A percentile compares a stretch with the other conserved stretches of the same genome.
Evolutionary conservation across 1,140 invertebrate genomes (phyloP).

Genomic region (Polypedilum vanderplanki): DNA sequence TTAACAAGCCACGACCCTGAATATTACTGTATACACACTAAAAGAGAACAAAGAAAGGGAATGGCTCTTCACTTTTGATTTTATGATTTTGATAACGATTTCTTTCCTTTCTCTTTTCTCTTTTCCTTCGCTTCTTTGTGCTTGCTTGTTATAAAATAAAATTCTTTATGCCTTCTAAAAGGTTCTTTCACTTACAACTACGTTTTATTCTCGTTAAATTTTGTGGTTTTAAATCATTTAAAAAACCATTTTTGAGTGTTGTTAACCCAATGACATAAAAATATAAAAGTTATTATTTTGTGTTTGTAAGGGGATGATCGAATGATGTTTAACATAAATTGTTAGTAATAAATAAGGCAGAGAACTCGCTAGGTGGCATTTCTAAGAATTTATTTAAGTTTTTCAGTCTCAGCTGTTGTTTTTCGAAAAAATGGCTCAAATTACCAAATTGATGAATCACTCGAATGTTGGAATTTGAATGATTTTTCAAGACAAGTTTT

Average conservation of each 20-base stretch:
- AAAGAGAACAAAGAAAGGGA: slow-evolving; percentile 7
- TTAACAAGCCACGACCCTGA: slow-evolving; percentile 22
- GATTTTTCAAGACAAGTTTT: too few species aligned
- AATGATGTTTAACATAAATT: slow-evolving; percentile 1
- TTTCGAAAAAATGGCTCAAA: neutral
- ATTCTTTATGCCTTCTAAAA: neutral
- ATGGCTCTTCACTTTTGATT: neutral
- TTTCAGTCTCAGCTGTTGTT: neutral
- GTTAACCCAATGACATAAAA: slow-evolving; percentile 18
- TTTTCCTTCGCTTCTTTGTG: neutral
- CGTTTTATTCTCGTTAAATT: neutral
- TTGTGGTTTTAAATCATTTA: slow-evolving; percentile 19
- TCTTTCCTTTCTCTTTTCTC: neutral
- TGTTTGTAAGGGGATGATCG: neutral
- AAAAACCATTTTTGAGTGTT: neutral
- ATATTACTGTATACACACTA: neutral
- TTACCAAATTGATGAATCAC: slow-evolving; percentile 14
- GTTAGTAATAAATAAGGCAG: neutral
- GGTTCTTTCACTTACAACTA: too few species aligned
- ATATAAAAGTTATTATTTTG: neutral
- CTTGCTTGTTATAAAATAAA: neutral
- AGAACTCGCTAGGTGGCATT: neutral
- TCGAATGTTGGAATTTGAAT: neutral
- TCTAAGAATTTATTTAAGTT: neutral
- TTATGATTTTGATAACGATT: slow-evolving; percentile 14